phyloP scores from a whole-genome alignment of 2,797 vertebrate genomes.

The Eospalax fontanierii region DNA sequence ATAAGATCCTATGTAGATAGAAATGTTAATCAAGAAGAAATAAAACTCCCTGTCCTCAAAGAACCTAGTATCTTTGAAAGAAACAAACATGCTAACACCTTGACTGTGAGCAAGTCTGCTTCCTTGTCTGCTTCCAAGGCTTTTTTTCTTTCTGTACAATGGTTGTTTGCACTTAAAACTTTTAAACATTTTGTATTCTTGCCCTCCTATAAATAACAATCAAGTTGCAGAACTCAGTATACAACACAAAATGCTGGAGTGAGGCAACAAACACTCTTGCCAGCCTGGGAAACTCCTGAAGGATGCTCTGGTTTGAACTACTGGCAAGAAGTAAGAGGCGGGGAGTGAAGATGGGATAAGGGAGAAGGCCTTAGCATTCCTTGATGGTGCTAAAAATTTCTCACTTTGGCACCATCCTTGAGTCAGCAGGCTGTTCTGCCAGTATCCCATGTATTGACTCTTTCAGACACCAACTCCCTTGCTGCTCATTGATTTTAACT shows the following conservation, averaged over 20 bases:
- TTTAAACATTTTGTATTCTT: neutral
- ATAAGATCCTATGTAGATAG: neutral
- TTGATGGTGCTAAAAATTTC: neutral
- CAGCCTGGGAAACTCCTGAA: neutral
- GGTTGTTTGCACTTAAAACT: neutral
- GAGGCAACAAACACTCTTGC: neutral
- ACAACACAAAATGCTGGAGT: neutral
- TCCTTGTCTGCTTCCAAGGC: neutral
- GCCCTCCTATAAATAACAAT: constrained; percentile 16
- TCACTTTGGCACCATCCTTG: neutral
- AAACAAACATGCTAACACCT: neutral
- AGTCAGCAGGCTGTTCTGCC: neutral
- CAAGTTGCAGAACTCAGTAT: neutral
- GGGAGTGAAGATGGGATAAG: neutral
- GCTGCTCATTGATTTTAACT: constrained; percentile 38
- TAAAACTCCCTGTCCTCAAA: neutral
- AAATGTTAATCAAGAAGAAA: constrained; percentile 49
- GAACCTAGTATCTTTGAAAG: constrained; percentile 2
- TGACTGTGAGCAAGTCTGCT: neutral
- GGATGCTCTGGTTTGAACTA: neutral
- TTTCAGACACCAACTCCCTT: neutral
- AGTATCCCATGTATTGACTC: neutral
- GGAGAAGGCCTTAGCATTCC: neutral
- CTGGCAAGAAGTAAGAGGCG: neutral
- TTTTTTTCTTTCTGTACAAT: constrained; percentile 53